Evolutionary conservation across 2,888 invertebrate genomes (phyloP).

Genomic region (Elmis aenea): DNA sequence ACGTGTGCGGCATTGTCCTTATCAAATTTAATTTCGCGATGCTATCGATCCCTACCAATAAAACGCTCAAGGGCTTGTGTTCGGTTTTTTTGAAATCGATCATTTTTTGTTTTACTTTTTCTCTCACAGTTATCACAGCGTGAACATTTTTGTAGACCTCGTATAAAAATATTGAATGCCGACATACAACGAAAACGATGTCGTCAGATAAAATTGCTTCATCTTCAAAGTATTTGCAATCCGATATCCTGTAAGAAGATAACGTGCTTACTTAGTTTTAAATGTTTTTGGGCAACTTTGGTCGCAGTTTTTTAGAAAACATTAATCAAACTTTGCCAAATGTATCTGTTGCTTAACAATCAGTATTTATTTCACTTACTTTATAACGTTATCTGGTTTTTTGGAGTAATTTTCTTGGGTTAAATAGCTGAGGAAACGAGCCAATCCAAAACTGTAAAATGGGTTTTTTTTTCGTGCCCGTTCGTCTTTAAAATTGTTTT

Average conservation of each 20-base stretch:
- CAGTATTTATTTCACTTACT: too few relatives aligned
- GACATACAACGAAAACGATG: slow-evolving; percentile 51
- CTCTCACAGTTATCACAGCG: slow-evolving; percentile 48
- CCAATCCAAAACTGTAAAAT: too few relatives aligned
- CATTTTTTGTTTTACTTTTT: slow-evolving; percentile 48
- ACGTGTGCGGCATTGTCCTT: slow-evolving; percentile 70
- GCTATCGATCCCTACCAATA: slow-evolving; percentile 81
- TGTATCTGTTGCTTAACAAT: too few relatives aligned
- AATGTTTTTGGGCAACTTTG: too few relatives aligned
- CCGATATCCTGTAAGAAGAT: slow-evolving; percentile 41
- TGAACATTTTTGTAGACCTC: slow-evolving; percentile 54
- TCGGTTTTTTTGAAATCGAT: slow-evolving; percentile 21
- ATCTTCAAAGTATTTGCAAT: slow-evolving; percentile 48
- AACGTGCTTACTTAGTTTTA: slow-evolving; percentile 24
- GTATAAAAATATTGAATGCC: slow-evolving; percentile 28
- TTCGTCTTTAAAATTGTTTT: not conserved
- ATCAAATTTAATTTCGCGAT: slow-evolving; percentile 75
- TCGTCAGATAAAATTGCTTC: slow-evolving; percentile 43
- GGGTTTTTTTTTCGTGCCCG: not conserved
- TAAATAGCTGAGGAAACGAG: too few relatives aligned
- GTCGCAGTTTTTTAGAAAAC: too few relatives aligned
- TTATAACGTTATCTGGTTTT: slow-evolving; percentile 29
- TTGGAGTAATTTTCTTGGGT: too few relatives aligned
- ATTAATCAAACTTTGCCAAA: too few relatives aligned
- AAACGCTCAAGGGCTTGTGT: slow-evolving; percentile 55